Conservation (phyloP, 2,113 vertebrate genomes). For the Isichthys henryi region DNA sequence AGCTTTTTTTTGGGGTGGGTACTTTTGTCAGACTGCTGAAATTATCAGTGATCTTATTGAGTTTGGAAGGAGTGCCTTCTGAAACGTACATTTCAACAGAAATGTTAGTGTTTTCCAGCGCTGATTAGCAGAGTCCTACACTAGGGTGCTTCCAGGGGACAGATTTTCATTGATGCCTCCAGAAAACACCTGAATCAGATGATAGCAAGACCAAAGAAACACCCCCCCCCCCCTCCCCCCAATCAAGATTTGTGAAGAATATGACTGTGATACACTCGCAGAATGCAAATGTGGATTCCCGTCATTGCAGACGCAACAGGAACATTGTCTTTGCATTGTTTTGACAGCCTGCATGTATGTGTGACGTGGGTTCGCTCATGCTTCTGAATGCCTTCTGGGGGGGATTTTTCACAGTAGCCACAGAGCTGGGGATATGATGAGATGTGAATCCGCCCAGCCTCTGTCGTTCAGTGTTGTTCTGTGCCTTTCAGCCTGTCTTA, state of each 20-base stretch:
- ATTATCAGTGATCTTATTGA: slow-evolving; percentile 39
- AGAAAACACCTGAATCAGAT: too few species aligned
- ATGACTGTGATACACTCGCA: too few species aligned
- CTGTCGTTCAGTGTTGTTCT: background rate
- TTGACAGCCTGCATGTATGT: slow-evolving; percentile 19
- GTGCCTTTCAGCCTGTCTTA: slow-evolving; percentile 4
- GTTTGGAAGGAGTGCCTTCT: slow-evolving; percentile 16
- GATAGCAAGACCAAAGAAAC: background rate
- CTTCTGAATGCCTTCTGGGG: slow-evolving; percentile 29
- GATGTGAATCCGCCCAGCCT: slow-evolving; percentile 17
- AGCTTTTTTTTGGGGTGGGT: background rate
- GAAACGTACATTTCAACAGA: slow-evolving; percentile 24
- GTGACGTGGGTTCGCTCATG: slow-evolving; percentile 26
- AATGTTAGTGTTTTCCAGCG: slow-evolving; percentile 19
- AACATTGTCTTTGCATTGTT: background rate
- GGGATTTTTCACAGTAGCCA: slow-evolving; percentile 30
- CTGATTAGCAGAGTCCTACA: background rate
- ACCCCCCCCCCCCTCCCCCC: background rate
- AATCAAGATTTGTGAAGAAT: background rate
- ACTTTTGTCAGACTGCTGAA: slow-evolving; percentile 22
- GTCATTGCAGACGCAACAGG: background rate
- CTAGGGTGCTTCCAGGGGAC: background rate
- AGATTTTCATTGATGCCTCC: background rate
- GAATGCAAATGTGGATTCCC: background rate
- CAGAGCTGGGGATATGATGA: slow-evolving; percentile 33